Evolutionary conservation across 2,888 invertebrate genomes (phyloP), one percentile per base, ranked within the genome.

Genomic region (Ennomos fuscantarius): DNA sequence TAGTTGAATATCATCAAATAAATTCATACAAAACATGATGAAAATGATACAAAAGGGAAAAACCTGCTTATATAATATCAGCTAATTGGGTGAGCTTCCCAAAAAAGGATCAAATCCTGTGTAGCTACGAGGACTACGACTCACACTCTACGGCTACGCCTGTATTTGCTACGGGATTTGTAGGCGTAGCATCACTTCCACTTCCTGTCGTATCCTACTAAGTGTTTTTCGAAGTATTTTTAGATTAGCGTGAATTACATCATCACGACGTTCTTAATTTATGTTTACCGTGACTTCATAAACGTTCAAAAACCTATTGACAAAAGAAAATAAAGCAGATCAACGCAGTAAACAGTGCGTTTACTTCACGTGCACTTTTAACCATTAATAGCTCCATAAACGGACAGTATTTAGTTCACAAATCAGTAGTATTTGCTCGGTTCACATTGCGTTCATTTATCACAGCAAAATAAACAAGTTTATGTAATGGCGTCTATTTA

Each of bases 81-180:
- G n/a, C n/a, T 24, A 24, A 24, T 24, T 5, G 5, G 24, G 24
- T 10, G 15, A 40, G 56, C 41, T 40, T 37, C 12, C 8, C 12
- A 24, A 1, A 45, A 24, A 46, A 48, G 32, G n/a, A 48, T 11
- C 5, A 34, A n/a, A 41, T 49, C 49, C 49, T 60, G 55, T 62
- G 60, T 58, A 58, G 65, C 61, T 51, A 50, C 58, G 55, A 45
- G 32, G 11, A 8, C 33, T 32, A 33, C 32, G 11, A 32, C 13
- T 24, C 24, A 6, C 24, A 13, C 13, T 55, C 59, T 50, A 58
- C 60, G 51, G 15, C 42, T 36, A 47, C 56, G 56, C 12, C 13
- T 35, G 8, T 31, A 10, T 32, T 32, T 35, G 60, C 63, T 65
- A 62, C 65, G 60, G 45, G 13, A 1, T 41, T 45, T 58, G 66